Conservation (phyloP, 1,140 invertebrate genomes). For the Schmidtea mediterranea region DNA sequence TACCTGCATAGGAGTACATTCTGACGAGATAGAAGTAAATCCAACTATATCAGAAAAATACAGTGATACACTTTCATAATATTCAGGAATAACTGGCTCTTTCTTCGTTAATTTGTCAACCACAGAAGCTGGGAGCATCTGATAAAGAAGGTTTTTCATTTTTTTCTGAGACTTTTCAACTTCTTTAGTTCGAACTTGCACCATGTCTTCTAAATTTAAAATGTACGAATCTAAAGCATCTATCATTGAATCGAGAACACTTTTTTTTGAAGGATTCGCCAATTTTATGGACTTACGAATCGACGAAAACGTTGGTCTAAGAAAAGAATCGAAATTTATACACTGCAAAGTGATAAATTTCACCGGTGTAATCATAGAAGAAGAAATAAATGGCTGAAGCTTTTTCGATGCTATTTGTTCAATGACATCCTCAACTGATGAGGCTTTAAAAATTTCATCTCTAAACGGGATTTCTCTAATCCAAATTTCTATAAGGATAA, state of each 20-base stretch:
- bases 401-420: no score
- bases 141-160: slow-evolving; percentile 49
- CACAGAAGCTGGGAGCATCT: slow-evolving; percentile 44
- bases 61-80: slow-evolving; percentile 57
- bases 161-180: slow-evolving; percentile 71
- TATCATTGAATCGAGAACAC: slow-evolving; percentile 58
- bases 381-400: no score
- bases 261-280: no score
- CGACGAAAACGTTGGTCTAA: no score
- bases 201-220: slow-evolving; percentile 58
- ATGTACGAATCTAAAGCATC: slow-evolving; percentile 71
- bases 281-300: no score
- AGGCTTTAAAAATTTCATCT: neutral
- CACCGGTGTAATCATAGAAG: no score
- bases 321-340: no score
- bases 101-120: no score
- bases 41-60: slow-evolving; percentile 71
- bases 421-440: no score
- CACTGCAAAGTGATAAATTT: no score
- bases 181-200: slow-evolving; percentile 55
- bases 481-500: slow-evolving; percentile 38
- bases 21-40: slow-evolving; percentile 62
- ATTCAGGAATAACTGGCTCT: slow-evolving; percentile 55
- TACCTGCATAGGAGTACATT: slow-evolving; percentile 35
- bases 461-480: slow-evolving; percentile 9